Evolutionary conservation across 2,797 vertebrate genomes (phyloP).

Genomic region (Coregonus suidteri): DNA sequence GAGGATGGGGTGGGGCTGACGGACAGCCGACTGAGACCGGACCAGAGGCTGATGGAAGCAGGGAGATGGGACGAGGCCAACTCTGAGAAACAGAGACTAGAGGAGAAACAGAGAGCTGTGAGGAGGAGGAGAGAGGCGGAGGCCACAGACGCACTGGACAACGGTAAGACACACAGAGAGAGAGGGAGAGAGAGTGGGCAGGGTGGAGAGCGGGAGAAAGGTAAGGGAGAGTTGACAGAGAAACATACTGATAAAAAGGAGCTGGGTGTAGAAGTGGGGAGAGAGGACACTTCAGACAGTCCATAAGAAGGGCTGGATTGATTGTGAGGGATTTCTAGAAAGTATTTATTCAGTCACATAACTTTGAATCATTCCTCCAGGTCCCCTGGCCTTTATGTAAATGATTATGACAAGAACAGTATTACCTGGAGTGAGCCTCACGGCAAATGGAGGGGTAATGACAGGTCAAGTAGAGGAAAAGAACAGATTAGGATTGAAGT

Average conservation of each 20-base stretch:
- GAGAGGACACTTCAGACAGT: not conserved
- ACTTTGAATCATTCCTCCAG: not conserved
- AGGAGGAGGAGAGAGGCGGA: slow-evolving; percentile 91
- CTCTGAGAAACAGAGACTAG: slow-evolving; percentile 91
- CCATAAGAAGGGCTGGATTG: not conserved
- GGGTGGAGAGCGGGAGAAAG: not conserved
- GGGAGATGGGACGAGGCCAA: slow-evolving; percentile 97
- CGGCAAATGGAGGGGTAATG: too few species aligned
- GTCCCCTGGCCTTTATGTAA: not conserved
- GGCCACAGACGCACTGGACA: slow-evolving; percentile 81
- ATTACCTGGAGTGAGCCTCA: not conserved
- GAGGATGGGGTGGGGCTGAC: slow-evolving; percentile 84
- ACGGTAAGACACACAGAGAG: slow-evolving; percentile 73
- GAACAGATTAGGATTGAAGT: not conserved
- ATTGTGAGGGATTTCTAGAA: not conserved
- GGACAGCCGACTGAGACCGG: slow-evolving; percentile 90
- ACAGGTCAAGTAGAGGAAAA: too few species aligned
- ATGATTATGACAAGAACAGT: not conserved
- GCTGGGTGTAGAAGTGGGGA: too few species aligned
- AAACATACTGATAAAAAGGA: not conserved
- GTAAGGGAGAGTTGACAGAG: not conserved
- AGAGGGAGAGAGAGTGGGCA: not conserved
- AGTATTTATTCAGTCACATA: not conserved
- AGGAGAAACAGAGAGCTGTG: slow-evolving; percentile 91
- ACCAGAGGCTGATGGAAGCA: slow-evolving; percentile 96